phyloP scores from a whole-genome alignment of 64 coral and sea anemone species.

The Platygyra sinensis region DNA sequence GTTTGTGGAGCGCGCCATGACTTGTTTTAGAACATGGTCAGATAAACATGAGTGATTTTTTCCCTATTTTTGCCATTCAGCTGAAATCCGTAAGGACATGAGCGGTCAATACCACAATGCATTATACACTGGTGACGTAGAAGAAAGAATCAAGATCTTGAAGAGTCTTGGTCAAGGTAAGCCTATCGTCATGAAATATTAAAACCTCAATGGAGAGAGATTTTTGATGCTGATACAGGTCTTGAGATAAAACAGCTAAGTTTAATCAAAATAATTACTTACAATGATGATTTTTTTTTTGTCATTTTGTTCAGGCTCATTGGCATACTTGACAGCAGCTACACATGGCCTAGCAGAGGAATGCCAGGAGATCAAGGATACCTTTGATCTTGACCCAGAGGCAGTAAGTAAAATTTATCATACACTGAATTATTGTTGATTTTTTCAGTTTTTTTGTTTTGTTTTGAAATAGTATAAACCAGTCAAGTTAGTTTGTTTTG shows the following conservation, averaged over 20 bases:
- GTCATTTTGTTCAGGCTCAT: slow-evolving; percentile 51
- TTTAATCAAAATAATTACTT: no score
- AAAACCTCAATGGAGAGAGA: no score
- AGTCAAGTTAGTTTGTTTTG: no score
- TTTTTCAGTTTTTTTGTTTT: neutral
- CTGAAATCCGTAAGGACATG: slow-evolving; percentile 97
- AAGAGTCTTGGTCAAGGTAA: slow-evolving; percentile 95
- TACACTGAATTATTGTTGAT: neutral
- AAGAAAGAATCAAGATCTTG: slow-evolving; percentile 91
- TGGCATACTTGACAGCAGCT: slow-evolving; percentile 94
- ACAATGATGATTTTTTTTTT: neutral
- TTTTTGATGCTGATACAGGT: no score
- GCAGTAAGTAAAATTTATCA: slow-evolving; percentile 40
- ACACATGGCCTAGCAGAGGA: slow-evolving; percentile 92
- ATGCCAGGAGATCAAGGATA: slow-evolving; percentile 78
- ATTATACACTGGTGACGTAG: slow-evolving; percentile 96
- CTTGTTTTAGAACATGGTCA: neutral
- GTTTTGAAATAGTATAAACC: neutral
- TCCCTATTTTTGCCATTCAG: slow-evolving; percentile 47
- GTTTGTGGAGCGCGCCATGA: neutral
- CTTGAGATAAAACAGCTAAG: no score
- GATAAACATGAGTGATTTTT: neutral
- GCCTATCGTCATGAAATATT: neutral
- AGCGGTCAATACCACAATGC: slow-evolving; percentile 99
- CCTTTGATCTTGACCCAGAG: slow-evolving; percentile 84